These are phyloP conservation scores for Poecile atricapillus DNA, from an alignment of 2,113 vertebrate species.

Conservation along the genomic window DNA sequence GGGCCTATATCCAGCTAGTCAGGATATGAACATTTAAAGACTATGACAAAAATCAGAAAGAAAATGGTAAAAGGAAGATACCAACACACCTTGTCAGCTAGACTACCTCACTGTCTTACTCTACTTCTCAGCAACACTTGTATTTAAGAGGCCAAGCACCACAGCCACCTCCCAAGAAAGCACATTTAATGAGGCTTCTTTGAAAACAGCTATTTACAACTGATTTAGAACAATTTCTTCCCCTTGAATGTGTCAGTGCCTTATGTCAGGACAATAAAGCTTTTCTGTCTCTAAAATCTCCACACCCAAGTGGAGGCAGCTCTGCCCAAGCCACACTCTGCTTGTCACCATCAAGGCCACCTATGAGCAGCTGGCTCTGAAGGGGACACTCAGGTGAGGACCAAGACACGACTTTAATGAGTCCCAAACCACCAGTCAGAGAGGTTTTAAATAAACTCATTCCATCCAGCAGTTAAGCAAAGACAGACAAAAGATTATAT, in stretches of 20 bases:
- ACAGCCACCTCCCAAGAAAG: not conserved
- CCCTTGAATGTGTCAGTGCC: not conserved
- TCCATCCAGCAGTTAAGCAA: not conserved
- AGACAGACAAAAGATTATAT: not conserved
- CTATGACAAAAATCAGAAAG: not conserved
- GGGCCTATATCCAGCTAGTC: not conserved
- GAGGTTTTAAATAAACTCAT: not conserved
- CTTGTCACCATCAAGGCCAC: not conserved
- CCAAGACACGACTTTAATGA: not conserved
- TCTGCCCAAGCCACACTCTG: not conserved
- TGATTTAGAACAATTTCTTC: not conserved
- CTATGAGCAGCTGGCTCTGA: not conserved
- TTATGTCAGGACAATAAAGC: fast-evolving
- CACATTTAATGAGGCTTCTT: not conserved
- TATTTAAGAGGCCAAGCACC: not conserved
- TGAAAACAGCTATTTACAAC: not conserved
- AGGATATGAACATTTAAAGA: not conserved
- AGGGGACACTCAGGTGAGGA: not conserved
- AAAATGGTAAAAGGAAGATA: not conserved
- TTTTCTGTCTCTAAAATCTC: not conserved
- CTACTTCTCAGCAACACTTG: not conserved
- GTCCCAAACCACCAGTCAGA: not conserved
- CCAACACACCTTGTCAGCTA: not conserved
- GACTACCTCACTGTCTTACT: not conserved
- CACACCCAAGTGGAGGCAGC: not conserved